phyloP scores from a whole-genome alignment of 2,113 vertebrate species.

The Willisornis vidua region DNA sequence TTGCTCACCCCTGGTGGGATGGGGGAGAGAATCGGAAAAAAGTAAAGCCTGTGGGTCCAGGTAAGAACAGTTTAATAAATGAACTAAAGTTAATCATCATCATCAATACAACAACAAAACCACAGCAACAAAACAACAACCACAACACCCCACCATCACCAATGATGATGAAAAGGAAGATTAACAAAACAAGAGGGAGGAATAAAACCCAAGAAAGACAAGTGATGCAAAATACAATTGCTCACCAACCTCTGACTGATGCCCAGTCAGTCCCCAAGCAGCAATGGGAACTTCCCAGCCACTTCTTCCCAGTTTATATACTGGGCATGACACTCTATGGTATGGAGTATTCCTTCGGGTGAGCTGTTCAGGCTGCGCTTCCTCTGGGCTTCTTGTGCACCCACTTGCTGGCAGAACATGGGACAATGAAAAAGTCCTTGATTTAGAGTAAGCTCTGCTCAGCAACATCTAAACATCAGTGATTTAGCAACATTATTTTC shows the following conservation, averaged over 20 bases:
- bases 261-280: background rate
- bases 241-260: background rate
- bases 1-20: background rate
- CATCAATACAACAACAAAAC: background rate
- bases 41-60: background rate
- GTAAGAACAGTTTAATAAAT: background rate
- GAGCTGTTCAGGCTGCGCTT: background rate
- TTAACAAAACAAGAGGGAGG: background rate
- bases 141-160: background rate
- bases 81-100: background rate
- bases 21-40: background rate
- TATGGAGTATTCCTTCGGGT: background rate
- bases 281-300: accelerated
- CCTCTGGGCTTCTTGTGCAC: background rate
- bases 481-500: background rate
- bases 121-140: background rate
- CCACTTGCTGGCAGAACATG: background rate
- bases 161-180: background rate
- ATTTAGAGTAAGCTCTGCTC: background rate
- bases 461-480: background rate
- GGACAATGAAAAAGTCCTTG: background rate
- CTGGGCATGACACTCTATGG: background rate
- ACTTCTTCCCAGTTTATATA: background rate
- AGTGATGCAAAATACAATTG: background rate
- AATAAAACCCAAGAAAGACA: background rate